These are phyloP conservation scores for Callocephalon fimbriatum DNA, from an alignment of 2,113 vertebrate genomes.

Conservation along the genomic window DNA sequence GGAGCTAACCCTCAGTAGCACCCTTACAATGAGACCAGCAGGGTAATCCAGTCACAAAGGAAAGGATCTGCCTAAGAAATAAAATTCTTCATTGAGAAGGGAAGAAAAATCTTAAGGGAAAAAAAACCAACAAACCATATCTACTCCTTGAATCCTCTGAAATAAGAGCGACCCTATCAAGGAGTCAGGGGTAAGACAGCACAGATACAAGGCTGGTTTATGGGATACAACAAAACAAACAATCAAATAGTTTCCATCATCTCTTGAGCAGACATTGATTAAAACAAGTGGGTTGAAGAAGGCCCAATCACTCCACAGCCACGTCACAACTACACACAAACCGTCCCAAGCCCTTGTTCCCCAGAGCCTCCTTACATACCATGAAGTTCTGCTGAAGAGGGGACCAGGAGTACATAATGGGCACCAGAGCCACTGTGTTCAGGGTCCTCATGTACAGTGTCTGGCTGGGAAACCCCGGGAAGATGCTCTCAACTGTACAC, in stretches of 20 bases:
- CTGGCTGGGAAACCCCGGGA: constrained; percentile 90
- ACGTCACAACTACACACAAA: accelerated
- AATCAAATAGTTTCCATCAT: not conserved
- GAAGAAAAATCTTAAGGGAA: not conserved
- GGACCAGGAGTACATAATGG: constrained; percentile 99
- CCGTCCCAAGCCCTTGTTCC: accelerated
- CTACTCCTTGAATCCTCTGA: not conserved
- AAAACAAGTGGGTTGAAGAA: not conserved
- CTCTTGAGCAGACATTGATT: not conserved
- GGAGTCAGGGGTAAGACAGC: not conserved
- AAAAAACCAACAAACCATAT: accelerated
- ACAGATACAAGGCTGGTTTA: not conserved
- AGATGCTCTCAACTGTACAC: constrained; percentile 92
- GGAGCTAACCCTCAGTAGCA: not conserved
- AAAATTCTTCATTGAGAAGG: not conserved
- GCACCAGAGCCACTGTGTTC: constrained; percentile 93
- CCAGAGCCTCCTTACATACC: constrained; percentile 77
- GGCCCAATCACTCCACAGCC: not conserved
- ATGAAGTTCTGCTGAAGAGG: constrained; percentile 99
- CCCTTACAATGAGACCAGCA: not conserved
- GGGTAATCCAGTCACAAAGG: not conserved
- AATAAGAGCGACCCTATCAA: not conserved
- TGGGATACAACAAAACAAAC: not conserved
- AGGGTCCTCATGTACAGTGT: constrained; percentile 89
- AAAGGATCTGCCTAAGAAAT: not conserved